Evolutionary conservation across 2,888 invertebrate species (phyloP), one percentile per base, ranked within the genome.

Genomic region (Sarcophaga variegata): DNA sequence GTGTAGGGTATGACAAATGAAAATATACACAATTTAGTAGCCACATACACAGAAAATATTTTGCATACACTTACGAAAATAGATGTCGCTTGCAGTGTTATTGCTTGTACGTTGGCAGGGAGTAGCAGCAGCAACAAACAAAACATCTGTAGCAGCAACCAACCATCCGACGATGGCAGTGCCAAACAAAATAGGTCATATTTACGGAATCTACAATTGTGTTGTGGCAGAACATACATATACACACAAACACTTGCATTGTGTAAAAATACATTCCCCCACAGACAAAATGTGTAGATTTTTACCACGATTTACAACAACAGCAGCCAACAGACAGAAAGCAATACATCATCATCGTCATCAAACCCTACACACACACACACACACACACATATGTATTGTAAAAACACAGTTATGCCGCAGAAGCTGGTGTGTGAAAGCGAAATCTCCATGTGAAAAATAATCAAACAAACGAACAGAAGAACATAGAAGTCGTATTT

Each of bases 391-490:
- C 59, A 14, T 12, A 49, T 14, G n/a, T 59, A 27, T 27, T 27
- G 27, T 37, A 49, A 0, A 49, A 14, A 60, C 20, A 60, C 45
- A 45, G 45, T 49, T 14, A 49, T 14, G 14, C 49, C 14, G 11
- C 11, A 12, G 14, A 11, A 49, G 59, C 27, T 54, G 66, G 20
- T 49, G 17, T 5, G 5, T 12, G 22, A 54, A 60, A 62, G 17
- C 14, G 63, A 79, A 45, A 45, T 45, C n/a, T 72, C 45, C 17
- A 71, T 80, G 22, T 72, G 22, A 72, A 80, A 64, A 80, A 72
- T 63, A 70, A 54, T 60, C 60, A 74, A 37, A 25, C 72, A 80
- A 66, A 17, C 64, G 27, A 27, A 59, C 60, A 69, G 14, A 54
- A 54, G 14, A 54, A 37, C 14, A 2, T 63, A 25, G 17, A 66